Conservation (phyloP, 2,797 vertebrate genomes). For the Morus bassanus region DNA sequence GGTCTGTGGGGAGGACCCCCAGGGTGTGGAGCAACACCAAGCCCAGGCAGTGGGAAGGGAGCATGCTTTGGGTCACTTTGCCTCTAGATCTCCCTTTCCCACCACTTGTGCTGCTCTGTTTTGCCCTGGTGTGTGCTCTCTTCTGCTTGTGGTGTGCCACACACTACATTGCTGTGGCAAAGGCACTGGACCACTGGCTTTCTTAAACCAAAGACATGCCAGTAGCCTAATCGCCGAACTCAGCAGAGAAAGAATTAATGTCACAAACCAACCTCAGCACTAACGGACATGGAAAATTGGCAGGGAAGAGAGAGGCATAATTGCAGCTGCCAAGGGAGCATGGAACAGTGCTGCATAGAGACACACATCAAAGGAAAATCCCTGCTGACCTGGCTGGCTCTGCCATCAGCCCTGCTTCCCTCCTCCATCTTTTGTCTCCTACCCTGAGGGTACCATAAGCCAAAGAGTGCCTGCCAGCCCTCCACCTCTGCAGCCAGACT, state of each 20-base stretch:
- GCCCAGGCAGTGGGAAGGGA: not conserved
- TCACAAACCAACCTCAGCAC: conserved; percentile 1
- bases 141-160: not conserved
- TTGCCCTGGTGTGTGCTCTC: fast-evolving
- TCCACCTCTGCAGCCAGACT: not conserved
- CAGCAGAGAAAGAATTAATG: conserved; percentile 6
- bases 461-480: not conserved
- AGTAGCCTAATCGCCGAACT: not conserved
- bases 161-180: not conserved
- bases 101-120: not conserved
- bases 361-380: conserved; percentile 17
- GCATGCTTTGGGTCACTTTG: not conserved
- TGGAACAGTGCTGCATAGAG: not conserved
- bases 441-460: not conserved
- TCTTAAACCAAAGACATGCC: not conserved
- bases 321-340: not conserved
- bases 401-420: not conserved
- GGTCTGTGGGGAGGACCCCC: not conserved
- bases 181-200: not conserved
- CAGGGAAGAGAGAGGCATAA: not conserved
- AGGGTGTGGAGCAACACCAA: not conserved
- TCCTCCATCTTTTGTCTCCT: conserved; percentile 20
- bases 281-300: conserved; percentile 11
- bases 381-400: not conserved
- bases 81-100: not conserved